Percentiles rank a stretch among this genome's conserved stretches.
These are phyloP conservation scores for Drosophila quinaria DNA, from an alignment of 2,888 invertebrate genomes.

Conservation along the genomic window DNA sequence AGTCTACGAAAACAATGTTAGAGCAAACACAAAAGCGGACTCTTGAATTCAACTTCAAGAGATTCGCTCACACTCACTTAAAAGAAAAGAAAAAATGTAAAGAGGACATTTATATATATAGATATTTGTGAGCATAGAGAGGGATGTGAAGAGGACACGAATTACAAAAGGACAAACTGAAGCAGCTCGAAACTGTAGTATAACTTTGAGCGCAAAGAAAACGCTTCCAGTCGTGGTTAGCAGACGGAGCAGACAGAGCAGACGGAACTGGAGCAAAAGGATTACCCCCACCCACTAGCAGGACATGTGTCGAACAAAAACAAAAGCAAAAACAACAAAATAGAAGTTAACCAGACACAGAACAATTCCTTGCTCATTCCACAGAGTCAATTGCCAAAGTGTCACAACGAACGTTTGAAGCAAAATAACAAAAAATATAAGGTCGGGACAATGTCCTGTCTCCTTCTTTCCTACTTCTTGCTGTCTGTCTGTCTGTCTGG, in stretches of 20 bases:
- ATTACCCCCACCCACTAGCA: slow-evolving; percentile 43
- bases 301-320: slow-evolving; percentile 59
- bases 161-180: slow-evolving; percentile 52
- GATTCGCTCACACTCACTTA: slow-evolving; percentile 32
- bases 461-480: slow-evolving; percentile 20
- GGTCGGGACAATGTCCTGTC: slow-evolving; percentile 48
- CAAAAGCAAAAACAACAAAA: slow-evolving; percentile 16
- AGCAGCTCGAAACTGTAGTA: slow-evolving; percentile 55
- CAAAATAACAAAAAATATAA: slow-evolving; percentile 61
- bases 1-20: slow-evolving; percentile 50
- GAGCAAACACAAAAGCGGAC: slow-evolving; percentile 50
- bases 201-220: slow-evolving; percentile 74
- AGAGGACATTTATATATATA: slow-evolving; percentile 7
- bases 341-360: slow-evolving; percentile 29
- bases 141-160: slow-evolving; percentile 1
- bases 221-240: slow-evolving; percentile 71
- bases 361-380: slow-evolving; percentile 7
- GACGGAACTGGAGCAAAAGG: slow-evolving; percentile 59
- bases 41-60: slow-evolving; percentile 55
- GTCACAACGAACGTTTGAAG: slow-evolving; percentile 74
- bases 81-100: slow-evolving; percentile 16
- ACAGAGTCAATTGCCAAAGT: slow-evolving; percentile 62
- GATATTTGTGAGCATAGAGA: slow-evolving; percentile 1
- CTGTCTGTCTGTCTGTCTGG: slow-evolving; percentile 44
- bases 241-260: slow-evolving; percentile 43